Base-by-base conservation (phyloP, 1,140 invertebrate species). In the Colletes gigas region DNA sequence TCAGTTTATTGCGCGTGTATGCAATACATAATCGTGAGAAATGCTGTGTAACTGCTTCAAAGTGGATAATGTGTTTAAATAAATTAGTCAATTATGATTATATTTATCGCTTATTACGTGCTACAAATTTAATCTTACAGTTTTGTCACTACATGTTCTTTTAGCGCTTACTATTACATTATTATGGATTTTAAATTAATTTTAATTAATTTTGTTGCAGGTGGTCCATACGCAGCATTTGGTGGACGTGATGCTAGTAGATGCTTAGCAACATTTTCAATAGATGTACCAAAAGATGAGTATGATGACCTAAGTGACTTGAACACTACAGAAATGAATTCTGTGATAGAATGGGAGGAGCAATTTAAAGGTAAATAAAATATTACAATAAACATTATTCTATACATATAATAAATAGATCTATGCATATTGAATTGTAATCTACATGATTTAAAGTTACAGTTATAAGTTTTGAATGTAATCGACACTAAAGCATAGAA, bases 301-400 rank as follows among this genome's bases (percentile, higher is more conserved):
- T 99, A 98, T 94, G 98, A 99, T 95, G 98, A 99, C 92, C 94
- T 99, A 9, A 98, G 97, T 92, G 98, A 99, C 93, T 95, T 99
- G 14, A 97, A 96, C 88, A 95, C 96, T 9, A 95, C 96, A 93
- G 95, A 97, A 94, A 97, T 98, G 97, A 97, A 97, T 81, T 97
- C 96, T 52, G 96, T 99, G 1, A 95, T 95, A 84, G 98, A 99
- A 94, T 99, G 98, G 99, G 98, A 99, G 92, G 97, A 97, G 93
- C 98, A 99, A 92, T 99, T 99, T 92, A 97, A 96, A 95, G 98
- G 98, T 98, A 75, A 30, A 30, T 30, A 30, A 30, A 17, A 44
- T 30, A 54, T 77, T 66, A 10, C 21, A 30, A 21, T 60, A 52
- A 54, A 30, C 41, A 72, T 21, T 14, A 14, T n/a, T 44, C 14